Conservation (phyloP, 2,888 invertebrate genomes). For the Lottia scabra region DNA sequence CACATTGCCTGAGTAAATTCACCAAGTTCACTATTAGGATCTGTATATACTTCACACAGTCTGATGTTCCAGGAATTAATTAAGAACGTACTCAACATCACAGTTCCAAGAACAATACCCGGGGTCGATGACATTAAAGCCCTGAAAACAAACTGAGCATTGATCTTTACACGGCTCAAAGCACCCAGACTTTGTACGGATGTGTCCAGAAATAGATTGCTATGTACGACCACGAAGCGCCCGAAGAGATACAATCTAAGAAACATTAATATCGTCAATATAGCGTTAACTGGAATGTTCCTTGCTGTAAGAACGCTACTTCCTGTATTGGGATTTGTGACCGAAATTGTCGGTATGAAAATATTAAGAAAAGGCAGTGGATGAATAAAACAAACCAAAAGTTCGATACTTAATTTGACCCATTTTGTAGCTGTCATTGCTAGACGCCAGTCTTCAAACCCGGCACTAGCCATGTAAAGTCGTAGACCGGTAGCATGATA, state of each 20-base stretch:
- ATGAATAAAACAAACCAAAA: conserved; percentile 51
- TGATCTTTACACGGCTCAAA: conserved; percentile 54
- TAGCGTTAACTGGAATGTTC: conserved; percentile 46
- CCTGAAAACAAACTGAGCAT: conserved; percentile 58
- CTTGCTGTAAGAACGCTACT: conserved; percentile 35
- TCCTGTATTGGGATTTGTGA: conserved; percentile 35
- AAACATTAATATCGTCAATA: conserved; percentile 57
- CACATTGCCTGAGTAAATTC: conserved; percentile 52
- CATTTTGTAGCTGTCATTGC: conserved; percentile 47
- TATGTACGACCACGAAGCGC: conserved; percentile 54
- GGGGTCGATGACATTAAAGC: conserved; percentile 55
- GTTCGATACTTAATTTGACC: conserved; percentile 42
- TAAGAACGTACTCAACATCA: conserved; percentile 51
- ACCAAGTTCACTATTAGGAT: conserved; percentile 38
- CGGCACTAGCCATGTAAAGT: conserved; percentile 48
- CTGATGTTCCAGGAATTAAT: conserved; percentile 54
- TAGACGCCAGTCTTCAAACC: conserved; percentile 52
- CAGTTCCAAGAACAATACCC: conserved; percentile 44
- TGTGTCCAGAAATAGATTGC: conserved; percentile 54
- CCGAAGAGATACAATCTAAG: conserved; percentile 51
- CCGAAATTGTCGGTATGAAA: conserved; percentile 37
- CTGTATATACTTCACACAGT: conserved; percentile 53
- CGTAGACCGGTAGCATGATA: conserved; percentile 52
- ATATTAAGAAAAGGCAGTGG: conserved; percentile 49
- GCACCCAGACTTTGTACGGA: conserved; percentile 60